Conservation (phyloP, 2,797 vertebrate species). For the Mormyrus proboscirostris region DNA sequence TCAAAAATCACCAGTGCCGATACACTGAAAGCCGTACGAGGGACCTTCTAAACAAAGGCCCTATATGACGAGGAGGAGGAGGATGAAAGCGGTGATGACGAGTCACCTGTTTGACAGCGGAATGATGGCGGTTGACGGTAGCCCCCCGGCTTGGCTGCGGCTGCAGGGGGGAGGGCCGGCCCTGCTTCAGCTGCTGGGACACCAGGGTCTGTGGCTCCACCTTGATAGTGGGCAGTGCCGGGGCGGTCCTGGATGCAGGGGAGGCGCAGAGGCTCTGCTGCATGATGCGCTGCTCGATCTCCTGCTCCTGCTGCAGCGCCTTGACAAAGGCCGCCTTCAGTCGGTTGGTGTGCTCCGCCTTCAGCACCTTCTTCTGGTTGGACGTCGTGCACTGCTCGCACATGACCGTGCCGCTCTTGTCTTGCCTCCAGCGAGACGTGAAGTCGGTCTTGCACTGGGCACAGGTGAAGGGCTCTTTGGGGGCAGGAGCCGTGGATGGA, state of each 20-base stretch:
- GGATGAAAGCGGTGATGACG: neutral
- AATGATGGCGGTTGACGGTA: conserved; percentile 68
- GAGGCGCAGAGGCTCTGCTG: conserved; percentile 59
- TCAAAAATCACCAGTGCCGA: neutral
- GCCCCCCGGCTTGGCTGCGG: conserved; percentile 62
- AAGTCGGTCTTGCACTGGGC: conserved; percentile 97
- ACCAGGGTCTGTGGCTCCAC: conserved; percentile 54
- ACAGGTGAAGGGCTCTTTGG: conserved; percentile 86
- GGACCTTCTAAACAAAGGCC: neutral
- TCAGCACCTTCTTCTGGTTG: conserved; percentile 91
- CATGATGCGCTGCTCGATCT: conserved; percentile 93
- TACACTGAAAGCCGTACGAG: neutral
- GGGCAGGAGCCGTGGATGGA: conserved; percentile 48
- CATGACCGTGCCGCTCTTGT: conserved; percentile 83
- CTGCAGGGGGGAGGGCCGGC: conserved; percentile 51
- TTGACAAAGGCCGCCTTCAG: conserved; percentile 96
- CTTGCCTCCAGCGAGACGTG: conserved; percentile 95
- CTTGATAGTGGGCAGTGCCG: conserved; percentile 53
- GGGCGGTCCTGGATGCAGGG: conserved; percentile 44
- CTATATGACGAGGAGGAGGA: neutral
- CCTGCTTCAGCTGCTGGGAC: conserved; percentile 66
- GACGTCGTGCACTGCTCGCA: conserved; percentile 97
- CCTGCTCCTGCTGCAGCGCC: conserved; percentile 96
- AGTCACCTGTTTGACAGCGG: conserved; percentile 77
- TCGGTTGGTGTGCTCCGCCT: conserved; percentile 90